phyloP scores from a whole-genome alignment of 2,888 invertebrate species.

The Koerneria pararmatus region DNA sequence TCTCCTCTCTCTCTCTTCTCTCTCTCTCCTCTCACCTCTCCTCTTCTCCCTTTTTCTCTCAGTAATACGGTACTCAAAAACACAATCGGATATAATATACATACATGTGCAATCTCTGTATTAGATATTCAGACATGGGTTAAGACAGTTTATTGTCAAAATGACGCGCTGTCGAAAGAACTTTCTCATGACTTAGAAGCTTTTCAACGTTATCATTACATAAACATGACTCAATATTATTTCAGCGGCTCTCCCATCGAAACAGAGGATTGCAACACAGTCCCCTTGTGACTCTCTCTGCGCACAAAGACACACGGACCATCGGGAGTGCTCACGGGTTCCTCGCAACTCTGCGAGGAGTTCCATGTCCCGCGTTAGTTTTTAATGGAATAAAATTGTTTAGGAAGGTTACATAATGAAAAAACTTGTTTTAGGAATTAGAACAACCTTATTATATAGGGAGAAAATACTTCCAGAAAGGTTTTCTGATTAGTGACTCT shows the following conservation, averaged over 20 bases:
- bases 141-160: too few species aligned
- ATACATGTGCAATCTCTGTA: too few species aligned
- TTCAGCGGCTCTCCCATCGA: conserved; percentile 55
- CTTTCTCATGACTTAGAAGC: too few species aligned
- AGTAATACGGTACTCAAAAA: too few species aligned
- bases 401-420: background rate
- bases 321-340: conserved; percentile 55
- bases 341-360: conserved; percentile 48
- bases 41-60: background rate
- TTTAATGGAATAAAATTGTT: background rate
- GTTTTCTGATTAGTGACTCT: background rate
- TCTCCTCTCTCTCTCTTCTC: background rate
- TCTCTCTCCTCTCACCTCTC: background rate
- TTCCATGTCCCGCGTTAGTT: conserved; percentile 44
- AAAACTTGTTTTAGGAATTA: background rate
- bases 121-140: too few species aligned
- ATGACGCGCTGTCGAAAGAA: too few species aligned
- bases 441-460: background rate
- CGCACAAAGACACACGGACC: conserved; percentile 39
- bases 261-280: conserved; percentile 53
- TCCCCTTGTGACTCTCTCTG: conserved; percentile 56
- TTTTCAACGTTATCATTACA: too few species aligned
- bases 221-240: too few species aligned
- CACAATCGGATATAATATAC: too few species aligned
- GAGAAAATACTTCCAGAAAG: too few species aligned